Evolutionary conservation across 1,140 invertebrate species (phyloP).

Genomic region (Sminthurinus signatus): DNA sequence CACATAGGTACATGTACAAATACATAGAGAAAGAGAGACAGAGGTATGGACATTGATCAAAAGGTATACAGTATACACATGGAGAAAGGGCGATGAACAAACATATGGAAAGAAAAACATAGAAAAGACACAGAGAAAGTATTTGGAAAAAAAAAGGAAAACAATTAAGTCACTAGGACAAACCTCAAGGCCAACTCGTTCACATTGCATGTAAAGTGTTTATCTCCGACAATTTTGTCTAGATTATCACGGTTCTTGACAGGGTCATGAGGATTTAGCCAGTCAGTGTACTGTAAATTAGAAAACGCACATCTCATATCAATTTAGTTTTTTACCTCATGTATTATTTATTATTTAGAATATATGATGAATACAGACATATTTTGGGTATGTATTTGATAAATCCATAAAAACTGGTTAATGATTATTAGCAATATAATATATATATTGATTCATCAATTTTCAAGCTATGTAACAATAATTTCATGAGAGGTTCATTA

Average conservation of each 20-base stretch:
- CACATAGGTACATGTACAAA: no score
- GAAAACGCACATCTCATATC: no score
- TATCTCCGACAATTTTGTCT: slow-evolving; percentile 94
- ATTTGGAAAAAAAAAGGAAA: background rate
- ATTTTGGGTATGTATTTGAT: no score
- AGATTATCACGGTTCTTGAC: slow-evolving; percentile 73
- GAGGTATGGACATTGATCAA: background rate
- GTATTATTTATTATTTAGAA: no score
- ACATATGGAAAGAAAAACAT: background rate
- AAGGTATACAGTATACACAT: no score
- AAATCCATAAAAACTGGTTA: no score
- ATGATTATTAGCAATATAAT: no score
- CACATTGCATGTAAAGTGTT: slow-evolving; percentile 91
- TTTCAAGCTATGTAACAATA: no score
- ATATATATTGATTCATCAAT: background rate
- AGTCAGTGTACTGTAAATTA: slow-evolving; percentile 86
- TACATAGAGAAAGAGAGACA: background rate
- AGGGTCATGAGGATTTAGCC: slow-evolving; percentile 78
- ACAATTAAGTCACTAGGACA: background rate
- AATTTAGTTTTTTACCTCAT: no score
- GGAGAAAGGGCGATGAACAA: background rate
- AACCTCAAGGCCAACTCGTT: slow-evolving; percentile 59
- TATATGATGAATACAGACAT: no score
- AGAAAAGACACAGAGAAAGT: background rate
- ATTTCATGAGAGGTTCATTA: no score